Percentiles rank a stretch among this genome's conserved stretches.
These are phyloP conservation scores for Lethrus apterus DNA, from an alignment of 1,140 invertebrate species.

Conservation along the genomic window DNA sequence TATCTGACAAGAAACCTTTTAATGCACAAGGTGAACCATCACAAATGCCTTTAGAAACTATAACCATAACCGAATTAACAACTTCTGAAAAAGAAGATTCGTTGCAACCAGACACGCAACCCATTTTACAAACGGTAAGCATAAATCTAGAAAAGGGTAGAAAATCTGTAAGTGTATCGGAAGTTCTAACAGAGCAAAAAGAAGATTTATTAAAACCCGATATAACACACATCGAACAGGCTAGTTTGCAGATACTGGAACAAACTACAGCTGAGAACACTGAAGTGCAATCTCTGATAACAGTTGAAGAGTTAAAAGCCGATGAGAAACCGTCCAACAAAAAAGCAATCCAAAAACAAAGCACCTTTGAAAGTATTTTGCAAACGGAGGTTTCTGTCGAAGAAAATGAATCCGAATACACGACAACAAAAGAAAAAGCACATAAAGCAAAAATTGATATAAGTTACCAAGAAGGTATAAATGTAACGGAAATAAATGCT, in stretches of 20 bases:
- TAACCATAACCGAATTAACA: slow-evolving; percentile 19
- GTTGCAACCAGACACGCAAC: not conserved
- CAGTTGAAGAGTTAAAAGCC: slow-evolving; percentile 9
- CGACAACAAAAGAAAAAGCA: slow-evolving; percentile 29
- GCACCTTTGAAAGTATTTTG: slow-evolving; percentile 21
- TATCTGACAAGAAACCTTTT: too few relatives aligned
- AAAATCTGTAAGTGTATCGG: slow-evolving; percentile 4
- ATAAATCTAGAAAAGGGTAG: slow-evolving; percentile 21
- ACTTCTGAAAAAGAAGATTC: slow-evolving; percentile 3
- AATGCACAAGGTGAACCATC: too few relatives aligned
- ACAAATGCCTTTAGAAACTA: slow-evolving; percentile 4
- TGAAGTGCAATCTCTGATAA: slow-evolving; percentile 11
- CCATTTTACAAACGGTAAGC: not conserved
- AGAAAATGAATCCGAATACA: slow-evolving; percentile 29
- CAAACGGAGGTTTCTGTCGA: slow-evolving; percentile 24
- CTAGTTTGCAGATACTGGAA: slow-evolving; percentile 7
- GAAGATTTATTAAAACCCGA: slow-evolving; percentile 15
- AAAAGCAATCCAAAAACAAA: slow-evolving; percentile 21
- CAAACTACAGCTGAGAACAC: slow-evolving; percentile 7
- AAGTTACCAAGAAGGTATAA: slow-evolving; percentile 43
- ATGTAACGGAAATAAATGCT: slow-evolving; percentile 42
- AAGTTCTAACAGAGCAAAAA: slow-evolving; percentile 12
- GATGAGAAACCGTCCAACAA: not conserved
- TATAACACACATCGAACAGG: slow-evolving; percentile 2
- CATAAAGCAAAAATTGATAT: slow-evolving; percentile 38